Percentiles rank a stretch among this genome's conserved stretches.
Conservation (phyloP, 2,888 invertebrate species). For the Drosophila bunnanda region DNA sequence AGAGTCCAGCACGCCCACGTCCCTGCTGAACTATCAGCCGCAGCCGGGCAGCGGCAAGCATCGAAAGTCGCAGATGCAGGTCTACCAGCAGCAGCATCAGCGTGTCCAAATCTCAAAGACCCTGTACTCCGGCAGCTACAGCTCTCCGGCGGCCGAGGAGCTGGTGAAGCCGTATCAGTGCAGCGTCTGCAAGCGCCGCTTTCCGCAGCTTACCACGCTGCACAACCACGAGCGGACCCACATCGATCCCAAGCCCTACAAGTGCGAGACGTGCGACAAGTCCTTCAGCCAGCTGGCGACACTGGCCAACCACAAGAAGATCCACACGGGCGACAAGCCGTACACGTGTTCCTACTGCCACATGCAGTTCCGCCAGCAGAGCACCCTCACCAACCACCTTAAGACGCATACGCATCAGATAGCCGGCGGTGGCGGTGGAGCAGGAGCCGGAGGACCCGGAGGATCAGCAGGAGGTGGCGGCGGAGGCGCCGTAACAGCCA, state of each 20-base stretch:
- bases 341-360: conserved; percentile 83
- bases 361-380: conserved; percentile 83
- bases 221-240: conserved; percentile 83
- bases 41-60: conserved; percentile 59
- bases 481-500: conserved; percentile 65
- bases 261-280: conserved; percentile 82
- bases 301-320: conserved; percentile 82
- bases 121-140: conserved; percentile 82
- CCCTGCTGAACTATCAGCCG: conserved; percentile 81
- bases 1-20: conserved; percentile 80
- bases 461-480: conserved; percentile 22
- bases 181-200: conserved; percentile 81
- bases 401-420: conserved; percentile 79
- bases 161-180: conserved; percentile 82
- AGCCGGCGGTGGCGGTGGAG: conserved; percentile 11
- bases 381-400: conserved; percentile 82
- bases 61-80: conserved; percentile 76
- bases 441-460: conserved; percentile 5
- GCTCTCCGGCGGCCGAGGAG: conserved; percentile 82
- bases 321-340: conserved; percentile 82
- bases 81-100: conserved; percentile 73
- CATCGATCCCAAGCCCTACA: conserved; percentile 83
- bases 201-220: conserved; percentile 82
- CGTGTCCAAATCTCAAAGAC: conserved; percentile 82
- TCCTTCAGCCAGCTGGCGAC: conserved; percentile 82